A percentile compares a stretch with the other conserved stretches of the same genome.
These are phyloP conservation scores for Caracal caracal DNA, from an alignment of 2,113 vertebrate species.

Conservation along the genomic window DNA sequence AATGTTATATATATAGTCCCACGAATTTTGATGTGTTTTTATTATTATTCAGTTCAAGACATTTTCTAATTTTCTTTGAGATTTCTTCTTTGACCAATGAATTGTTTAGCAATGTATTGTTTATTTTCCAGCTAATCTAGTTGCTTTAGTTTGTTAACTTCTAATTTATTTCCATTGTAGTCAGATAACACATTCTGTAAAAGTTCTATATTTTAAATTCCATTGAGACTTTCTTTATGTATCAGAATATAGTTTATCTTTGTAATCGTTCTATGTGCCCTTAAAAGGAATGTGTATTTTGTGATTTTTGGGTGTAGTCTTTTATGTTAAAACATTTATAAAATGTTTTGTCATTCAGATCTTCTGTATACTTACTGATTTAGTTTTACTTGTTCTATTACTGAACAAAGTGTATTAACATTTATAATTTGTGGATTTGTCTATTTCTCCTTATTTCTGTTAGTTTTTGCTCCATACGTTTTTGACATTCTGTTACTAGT, in stretches of 20 bases:
- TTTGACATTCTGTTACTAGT: background rate
- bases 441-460: background rate
- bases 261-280: background rate
- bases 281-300: background rate
- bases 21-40: background rate
- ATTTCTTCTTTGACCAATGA: background rate
- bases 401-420: background rate
- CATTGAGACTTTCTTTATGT: background rate
- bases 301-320: background rate
- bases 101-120: background rate
- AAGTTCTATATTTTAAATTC: background rate
- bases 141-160: background rate
- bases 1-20: background rate
- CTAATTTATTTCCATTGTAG: background rate
- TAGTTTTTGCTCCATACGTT: background rate
- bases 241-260: background rate
- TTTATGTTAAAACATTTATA: background rate
- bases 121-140: background rate
- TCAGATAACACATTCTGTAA: background rate
- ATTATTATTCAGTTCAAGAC: background rate
- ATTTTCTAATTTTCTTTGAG: background rate
- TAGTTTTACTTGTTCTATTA: background rate
- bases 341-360: background rate
- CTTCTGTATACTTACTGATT: background rate
- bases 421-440: background rate